Base-by-base conservation (phyloP, 2,113 vertebrate species). In the Psilopogon haemacephalus region DNA sequence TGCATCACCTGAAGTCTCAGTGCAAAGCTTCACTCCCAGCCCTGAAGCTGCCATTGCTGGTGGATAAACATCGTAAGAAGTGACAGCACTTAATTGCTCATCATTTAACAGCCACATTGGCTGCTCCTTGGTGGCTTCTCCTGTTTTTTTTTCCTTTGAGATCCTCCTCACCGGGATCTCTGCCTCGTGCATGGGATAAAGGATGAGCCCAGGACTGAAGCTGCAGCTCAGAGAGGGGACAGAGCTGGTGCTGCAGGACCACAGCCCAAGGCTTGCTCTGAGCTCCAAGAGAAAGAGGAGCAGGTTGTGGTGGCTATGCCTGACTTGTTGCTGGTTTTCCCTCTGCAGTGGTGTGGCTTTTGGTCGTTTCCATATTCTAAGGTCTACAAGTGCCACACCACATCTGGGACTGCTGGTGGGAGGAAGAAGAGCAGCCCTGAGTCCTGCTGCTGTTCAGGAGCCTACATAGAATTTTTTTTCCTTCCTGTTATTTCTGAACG, bases 171-270 rank as follows among this genome's bases (percentile, higher is more conserved):
- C 23, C 0, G 0, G 24, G 35, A 55, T 50, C 64, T 60, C 59
- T 15, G 73, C 67, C 0, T 0, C 68, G 9, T 0, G 0, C 44
- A 5, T 0, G 5, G 58, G 40, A n/a, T 15, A 50, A 37, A 24
- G 59, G 65, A 54, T 2, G 44, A 77, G 63, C 38, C 46, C 87
- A 15, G 56, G 50, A 23, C 3, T 2, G 3, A 30, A 77, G 40
- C 55, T 2, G 28, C 40, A n/a, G 64, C 64, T n/a, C 5, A 1
- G 2, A 24, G 35, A n/a, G 35, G 58, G 37, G 58, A 62, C 6
- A 6, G 15, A 48, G 65, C 33, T 0, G 6, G 44, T 30, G 38
- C 73, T 62, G 56, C 2, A 5, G 54, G 15, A 58, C 8, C 33
- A 16, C 50, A 9, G 1, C 10, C 21, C 15, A 2, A 71, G 73